A percentile compares a stretch with the other conserved stretches of the same genome.
These are phyloP conservation scores for Apotomis betuletana DNA, from an alignment of 2,888 invertebrate species.

Conservation along the genomic window DNA sequence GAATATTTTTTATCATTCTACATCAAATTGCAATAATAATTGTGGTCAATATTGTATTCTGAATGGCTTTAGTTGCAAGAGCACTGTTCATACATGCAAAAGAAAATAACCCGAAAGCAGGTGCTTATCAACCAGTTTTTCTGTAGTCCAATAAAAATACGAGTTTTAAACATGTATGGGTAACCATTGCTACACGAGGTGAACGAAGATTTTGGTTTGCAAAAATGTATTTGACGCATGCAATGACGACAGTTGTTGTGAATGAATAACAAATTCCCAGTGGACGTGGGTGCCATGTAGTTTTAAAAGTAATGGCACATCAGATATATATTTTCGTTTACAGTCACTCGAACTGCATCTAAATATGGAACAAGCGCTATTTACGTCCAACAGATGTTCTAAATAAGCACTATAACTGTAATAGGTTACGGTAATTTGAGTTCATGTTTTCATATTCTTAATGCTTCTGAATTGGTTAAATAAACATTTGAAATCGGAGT, in stretches of 20 bases:
- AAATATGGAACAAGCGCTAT: constrained; percentile 30
- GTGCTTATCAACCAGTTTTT: constrained; percentile 21
- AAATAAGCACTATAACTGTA: constrained; percentile 33
- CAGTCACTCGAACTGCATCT: constrained; percentile 19
- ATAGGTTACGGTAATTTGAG: constrained; percentile 33
- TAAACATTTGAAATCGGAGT: background rate
- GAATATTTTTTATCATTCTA: background rate
- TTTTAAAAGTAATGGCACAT: constrained; percentile 19
- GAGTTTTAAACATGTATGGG: constrained; percentile 6
- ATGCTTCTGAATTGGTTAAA: constrained; percentile 25
- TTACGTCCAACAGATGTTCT: constrained; percentile 33
- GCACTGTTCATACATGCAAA: constrained; percentile 6
- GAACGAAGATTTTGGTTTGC: constrained; percentile 53
- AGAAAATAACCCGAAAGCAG: constrained; percentile 3
- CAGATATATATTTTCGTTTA: constrained; percentile 25
- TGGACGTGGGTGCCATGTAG: constrained; percentile 29
- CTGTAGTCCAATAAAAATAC: constrained; percentile 15
- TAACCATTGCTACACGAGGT: constrained; percentile 26
- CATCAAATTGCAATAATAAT: too few relatives aligned
- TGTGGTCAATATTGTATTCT: too few relatives aligned
- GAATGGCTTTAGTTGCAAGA: too few relatives aligned
- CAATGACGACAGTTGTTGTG: constrained; percentile 44
- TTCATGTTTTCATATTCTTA: constrained; percentile 30
- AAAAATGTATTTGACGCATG: constrained; percentile 54
- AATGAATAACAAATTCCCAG: constrained; percentile 43